Base-by-base conservation (phyloP, 1,140 invertebrate species). In the Drosophila bifasciata region DNA sequence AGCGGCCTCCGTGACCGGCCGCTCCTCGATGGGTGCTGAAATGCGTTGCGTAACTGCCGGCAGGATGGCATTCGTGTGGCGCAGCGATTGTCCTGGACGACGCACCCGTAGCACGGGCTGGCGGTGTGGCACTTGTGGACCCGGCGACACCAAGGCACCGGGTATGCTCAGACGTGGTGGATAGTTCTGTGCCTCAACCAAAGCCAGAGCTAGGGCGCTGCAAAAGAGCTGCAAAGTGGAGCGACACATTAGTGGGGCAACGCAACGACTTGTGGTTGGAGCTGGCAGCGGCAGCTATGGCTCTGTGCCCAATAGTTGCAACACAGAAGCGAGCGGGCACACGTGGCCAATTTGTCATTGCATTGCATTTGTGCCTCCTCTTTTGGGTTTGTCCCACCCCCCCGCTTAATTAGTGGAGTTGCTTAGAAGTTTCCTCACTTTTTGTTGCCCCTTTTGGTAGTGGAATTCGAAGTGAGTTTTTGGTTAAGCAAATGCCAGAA, bases 91-190 rank as follows among this genome's bases (percentile, higher is more conserved):
- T 7, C 74, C 70, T 5, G 93, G 93, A 50, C 93, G 91, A 43
- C 93, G 91, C 11, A 93, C 91, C 50, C 93, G 92, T 1, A 92
- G 61, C 28, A 92, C 75, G 1, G 74, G 83, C 49, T 91, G 68
- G 76, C 93, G 81, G 92, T 93, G 74, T 90, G 91, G 86, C 90
- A 92, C 90, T 89, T 91, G 69, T n/a, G n/a, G n/a, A 68, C 90
- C 70, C 69, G 90, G 40, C 56, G 77, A 39, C 11, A 92, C 72
- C n/a, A 94, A 72, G 0, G 94, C 94, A 6, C 94, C 94, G 0
- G 94, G 94, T 56, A 95, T 94, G 69, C 92, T 92, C 3, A 95
- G 79, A 66, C 94, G 92, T 16, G 92, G 93, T 13, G 93, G 93
- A 49, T 91, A 83, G 77, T 93, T 93, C 84, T 92, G 92, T 83